Evolutionary conservation across 2,797 vertebrate genomes (phyloP).

Genomic region (Hydrolagus colliei): DNA sequence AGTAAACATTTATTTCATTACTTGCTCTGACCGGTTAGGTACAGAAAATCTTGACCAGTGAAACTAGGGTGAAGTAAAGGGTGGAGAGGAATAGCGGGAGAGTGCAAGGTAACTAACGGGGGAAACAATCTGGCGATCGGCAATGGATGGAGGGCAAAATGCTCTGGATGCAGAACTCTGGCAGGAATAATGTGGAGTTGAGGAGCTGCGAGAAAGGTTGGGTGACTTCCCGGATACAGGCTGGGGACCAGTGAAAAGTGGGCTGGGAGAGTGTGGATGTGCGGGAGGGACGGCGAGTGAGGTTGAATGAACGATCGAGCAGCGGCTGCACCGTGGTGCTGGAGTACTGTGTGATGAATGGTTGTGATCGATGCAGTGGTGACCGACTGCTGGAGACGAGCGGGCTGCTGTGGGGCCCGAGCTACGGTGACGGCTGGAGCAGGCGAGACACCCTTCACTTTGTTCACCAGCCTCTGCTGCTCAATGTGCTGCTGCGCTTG

Average conservation of each 20-base stretch:
- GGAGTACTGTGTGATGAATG: conserved; percentile 65
- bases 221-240: conserved; percentile 51
- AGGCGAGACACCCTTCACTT: conserved; percentile 60
- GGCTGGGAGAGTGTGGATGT: conserved; percentile 57
- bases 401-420: conserved; percentile 51
- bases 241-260: conserved; percentile 53
- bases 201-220: conserved; percentile 51
- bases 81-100: conserved; percentile 66
- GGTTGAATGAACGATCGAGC: conserved; percentile 64
- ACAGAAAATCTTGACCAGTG: conserved; percentile 3
- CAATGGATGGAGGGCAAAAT: conserved; percentile 59
- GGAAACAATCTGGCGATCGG: conserved; percentile 58
- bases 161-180: conserved; percentile 55
- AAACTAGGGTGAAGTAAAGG: conserved; percentile 54
- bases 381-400: conserved; percentile 56
- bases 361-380: conserved; percentile 65
- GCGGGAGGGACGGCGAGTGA: conserved; percentile 62
- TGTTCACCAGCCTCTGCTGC: conserved; percentile 54
- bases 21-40: not conserved
- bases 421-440: conserved; percentile 41
- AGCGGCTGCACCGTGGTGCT: conserved; percentile 53
- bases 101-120: conserved; percentile 57
- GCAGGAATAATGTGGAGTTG: conserved; percentile 60
- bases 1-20: conserved; percentile 1
- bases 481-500: conserved; percentile 58